phyloP scores from a whole-genome alignment of 2,888 invertebrate genomes.

The Drosophila mayaguana region DNA sequence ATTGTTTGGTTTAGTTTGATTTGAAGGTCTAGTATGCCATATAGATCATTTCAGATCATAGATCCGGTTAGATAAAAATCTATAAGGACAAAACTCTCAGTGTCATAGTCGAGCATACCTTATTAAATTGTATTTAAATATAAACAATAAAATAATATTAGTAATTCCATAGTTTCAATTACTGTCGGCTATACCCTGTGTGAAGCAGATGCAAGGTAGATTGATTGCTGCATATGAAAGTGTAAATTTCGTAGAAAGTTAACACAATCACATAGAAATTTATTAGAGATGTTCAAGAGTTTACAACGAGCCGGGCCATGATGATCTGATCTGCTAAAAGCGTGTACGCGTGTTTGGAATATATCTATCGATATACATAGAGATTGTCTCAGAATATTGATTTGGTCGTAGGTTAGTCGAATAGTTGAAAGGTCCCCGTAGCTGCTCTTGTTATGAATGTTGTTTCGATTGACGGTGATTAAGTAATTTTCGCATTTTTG shows the following conservation, averaged over 20 bases:
- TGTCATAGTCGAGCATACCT: no score
- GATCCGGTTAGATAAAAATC: no score
- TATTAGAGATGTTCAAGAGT: slow-evolving; percentile 8
- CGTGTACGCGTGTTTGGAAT: slow-evolving; percentile 1
- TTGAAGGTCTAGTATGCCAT: no score
- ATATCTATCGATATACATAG: neutral
- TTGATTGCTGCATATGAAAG: slow-evolving; percentile 15
- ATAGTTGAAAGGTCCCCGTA: neutral
- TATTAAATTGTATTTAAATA: no score
- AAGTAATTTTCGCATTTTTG: slow-evolving; percentile 54
- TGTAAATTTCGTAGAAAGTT: slow-evolving; percentile 15
- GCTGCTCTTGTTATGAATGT: slow-evolving; percentile 14
- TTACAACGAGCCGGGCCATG: slow-evolving; percentile 25
- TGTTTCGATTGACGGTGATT: slow-evolving; percentile 32
- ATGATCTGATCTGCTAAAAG: slow-evolving; percentile 12
- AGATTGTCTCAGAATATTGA: slow-evolving; percentile 17
- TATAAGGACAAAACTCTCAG: no score
- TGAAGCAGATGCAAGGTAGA: neutral
- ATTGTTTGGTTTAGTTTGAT: no score
- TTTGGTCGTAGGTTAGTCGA: neutral
- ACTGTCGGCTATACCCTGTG: no score
- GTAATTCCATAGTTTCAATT: neutral
- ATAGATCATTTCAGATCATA: no score
- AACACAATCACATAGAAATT: neutral
- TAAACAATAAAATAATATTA: no score